These are phyloP conservation scores for Rhincodon typus DNA, from an alignment of 2,797 vertebrate genomes.

Conservation along the genomic window DNA sequence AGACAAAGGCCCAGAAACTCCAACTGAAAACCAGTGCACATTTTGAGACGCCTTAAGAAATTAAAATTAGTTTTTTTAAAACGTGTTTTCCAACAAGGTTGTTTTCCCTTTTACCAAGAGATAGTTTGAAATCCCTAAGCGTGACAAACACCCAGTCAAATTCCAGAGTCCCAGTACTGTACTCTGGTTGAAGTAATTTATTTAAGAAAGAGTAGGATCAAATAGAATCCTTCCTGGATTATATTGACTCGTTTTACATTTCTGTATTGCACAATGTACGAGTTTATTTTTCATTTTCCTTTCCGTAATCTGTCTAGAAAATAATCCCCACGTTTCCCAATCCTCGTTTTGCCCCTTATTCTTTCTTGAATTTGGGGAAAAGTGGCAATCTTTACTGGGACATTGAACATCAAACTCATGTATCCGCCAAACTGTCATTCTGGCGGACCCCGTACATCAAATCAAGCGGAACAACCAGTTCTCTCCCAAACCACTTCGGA, in stretches of 20 bases:
- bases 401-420: not conserved
- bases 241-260: not conserved
- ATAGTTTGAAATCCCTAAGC: not conserved
- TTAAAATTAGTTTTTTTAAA: not conserved
- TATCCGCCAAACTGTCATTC: not conserved
- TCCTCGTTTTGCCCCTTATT: not conserved
- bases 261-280: not conserved
- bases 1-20: not conserved
- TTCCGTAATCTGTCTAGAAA: not conserved
- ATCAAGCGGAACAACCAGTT: slow-evolving; percentile 14
- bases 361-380: not conserved
- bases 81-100: not conserved
- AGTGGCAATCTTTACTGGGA: not conserved
- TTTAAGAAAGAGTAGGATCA: not conserved
- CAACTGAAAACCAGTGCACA: not conserved
- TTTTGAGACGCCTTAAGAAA: not conserved
- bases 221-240: not conserved
- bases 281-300: not conserved
- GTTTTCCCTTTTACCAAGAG: not conserved
- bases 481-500: not conserved
- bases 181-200: not conserved
- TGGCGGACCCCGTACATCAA: not conserved
- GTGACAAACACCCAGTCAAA: not conserved
- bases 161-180: not conserved
- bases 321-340: not conserved